These are phyloP conservation scores for Amphiprion clarkii DNA, from an alignment of 2,797 vertebrate species.

Conservation along the genomic window DNA sequence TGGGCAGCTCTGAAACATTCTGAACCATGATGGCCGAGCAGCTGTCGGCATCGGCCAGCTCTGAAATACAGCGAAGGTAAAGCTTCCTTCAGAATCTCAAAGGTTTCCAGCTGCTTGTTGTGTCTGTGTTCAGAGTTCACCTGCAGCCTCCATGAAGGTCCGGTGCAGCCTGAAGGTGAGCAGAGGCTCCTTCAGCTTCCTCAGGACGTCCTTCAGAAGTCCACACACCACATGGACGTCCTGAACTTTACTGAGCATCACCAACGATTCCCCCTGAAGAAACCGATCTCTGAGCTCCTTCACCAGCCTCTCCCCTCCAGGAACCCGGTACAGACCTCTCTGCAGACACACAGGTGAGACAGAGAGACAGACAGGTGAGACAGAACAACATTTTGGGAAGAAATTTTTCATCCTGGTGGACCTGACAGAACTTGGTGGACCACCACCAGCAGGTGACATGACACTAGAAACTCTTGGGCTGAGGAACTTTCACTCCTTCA, in stretches of 20 bases:
- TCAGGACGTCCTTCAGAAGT: conserved; percentile 91
- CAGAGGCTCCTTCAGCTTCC: conserved; percentile 88
- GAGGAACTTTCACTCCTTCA: too few species aligned
- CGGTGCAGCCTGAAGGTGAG: conserved; percentile 78
- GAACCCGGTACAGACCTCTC: conserved; percentile 89
- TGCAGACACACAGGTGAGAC: conserved; percentile 52
- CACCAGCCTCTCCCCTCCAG: conserved; percentile 86
- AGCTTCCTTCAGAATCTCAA: too few species aligned
- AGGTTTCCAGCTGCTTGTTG: neutral
- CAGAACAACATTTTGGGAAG: neutral
- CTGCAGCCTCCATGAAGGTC: conserved; percentile 87
- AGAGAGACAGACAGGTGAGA: neutral
- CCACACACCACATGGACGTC: conserved; percentile 91
- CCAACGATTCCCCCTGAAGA: conserved; percentile 64
- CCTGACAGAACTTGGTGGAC: too few species aligned
- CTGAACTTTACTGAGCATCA: conserved; percentile 79
- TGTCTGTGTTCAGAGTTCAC: conserved; percentile 61
- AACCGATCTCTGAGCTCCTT: conserved; percentile 87
- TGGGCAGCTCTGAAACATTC: conserved; percentile 84
- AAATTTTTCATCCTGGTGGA: too few species aligned
- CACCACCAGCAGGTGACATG: too few species aligned
- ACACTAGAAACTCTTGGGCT: too few species aligned
- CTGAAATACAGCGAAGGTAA: conserved; percentile 63
- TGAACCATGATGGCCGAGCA: conserved; percentile 55
- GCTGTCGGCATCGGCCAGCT: conserved; percentile 76